Conservation (phyloP, 1,140 invertebrate genomes). For the Bradysia coprophila region DNA sequence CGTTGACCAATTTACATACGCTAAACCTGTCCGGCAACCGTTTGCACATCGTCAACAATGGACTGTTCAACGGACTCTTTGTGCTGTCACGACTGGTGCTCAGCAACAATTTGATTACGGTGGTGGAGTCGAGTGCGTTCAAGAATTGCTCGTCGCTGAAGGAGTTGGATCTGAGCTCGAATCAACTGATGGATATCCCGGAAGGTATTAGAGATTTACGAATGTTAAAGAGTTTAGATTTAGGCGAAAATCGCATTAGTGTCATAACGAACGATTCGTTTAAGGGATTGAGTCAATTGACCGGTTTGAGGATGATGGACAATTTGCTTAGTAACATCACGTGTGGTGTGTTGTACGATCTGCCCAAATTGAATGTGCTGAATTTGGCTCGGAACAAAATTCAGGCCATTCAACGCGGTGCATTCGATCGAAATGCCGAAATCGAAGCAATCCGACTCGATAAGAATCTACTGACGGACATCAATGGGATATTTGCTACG, state of each 20-base stretch:
- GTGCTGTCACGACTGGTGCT: conserved; percentile 59
- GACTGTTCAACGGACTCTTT: conserved; percentile 58
- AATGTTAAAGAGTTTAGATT: conserved; percentile 55
- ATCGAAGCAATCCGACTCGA: conserved; percentile 66
- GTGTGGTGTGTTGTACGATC: conserved; percentile 43
- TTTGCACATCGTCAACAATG: conserved; percentile 47
- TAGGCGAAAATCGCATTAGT: conserved; percentile 64
- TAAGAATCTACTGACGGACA: conserved; percentile 55
- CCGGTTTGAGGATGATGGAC: conserved; percentile 57
- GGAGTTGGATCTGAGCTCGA: conserved; percentile 68
- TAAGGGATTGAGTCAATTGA: conserved; percentile 50
- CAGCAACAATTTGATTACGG: conserved; percentile 55
- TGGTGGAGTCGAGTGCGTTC: conserved; percentile 57
- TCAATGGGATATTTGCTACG: conserved; percentile 55
- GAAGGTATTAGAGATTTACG: conserved; percentile 52
- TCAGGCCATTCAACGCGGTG: conserved; percentile 47
- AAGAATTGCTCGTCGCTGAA: conserved; percentile 58
- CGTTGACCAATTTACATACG: conserved; percentile 65
- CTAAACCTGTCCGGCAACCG: conserved; percentile 62
- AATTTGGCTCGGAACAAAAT: conserved; percentile 70
- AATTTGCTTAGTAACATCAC: conserved; percentile 64
- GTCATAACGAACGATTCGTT: conserved; percentile 53
- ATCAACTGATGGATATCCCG: conserved; percentile 53
- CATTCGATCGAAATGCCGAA: conserved; percentile 51
- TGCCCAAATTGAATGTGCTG: conserved; percentile 58